These are phyloP conservation scores for Nemotelus nigrinus DNA, from an alignment of 2,888 invertebrate genomes.

Conservation along the genomic window DNA sequence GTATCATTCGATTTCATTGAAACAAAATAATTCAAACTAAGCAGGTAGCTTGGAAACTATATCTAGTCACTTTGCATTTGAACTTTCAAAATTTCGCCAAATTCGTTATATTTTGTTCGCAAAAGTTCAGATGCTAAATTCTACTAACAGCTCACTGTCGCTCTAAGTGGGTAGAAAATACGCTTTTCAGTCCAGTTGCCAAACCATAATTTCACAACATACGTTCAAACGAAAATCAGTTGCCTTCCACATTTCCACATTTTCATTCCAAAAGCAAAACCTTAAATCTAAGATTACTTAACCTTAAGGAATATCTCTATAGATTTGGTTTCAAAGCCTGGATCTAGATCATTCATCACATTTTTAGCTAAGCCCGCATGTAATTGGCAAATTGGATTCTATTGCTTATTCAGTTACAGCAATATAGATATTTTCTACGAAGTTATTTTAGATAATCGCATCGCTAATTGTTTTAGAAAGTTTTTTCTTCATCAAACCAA, in stretches of 20 bases:
- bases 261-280: no score
- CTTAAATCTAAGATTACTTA: no score
- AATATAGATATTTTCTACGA: no score
- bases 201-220: not conserved
- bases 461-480: no score
- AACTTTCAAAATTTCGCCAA: no score
- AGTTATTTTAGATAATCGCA: no score
- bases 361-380: conserved; percentile 29
- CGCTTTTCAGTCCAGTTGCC: not conserved
- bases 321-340: not conserved
- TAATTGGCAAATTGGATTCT: not conserved
- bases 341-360: conserved; percentile 7
- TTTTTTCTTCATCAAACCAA: no score
- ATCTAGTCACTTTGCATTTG: no score
- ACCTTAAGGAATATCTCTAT: no score
- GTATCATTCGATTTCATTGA: not conserved
- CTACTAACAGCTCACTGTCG: not conserved
- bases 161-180: conserved; percentile 6
- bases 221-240: not conserved
- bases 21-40: not conserved
- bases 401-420: not conserved
- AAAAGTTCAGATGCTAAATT: not conserved
- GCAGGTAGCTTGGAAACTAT: no score
- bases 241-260: no score
- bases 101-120: not conserved